These are phyloP conservation scores for Branchellion lobata DNA, from an alignment of 2,888 invertebrate genomes.

Conservation along the genomic window DNA sequence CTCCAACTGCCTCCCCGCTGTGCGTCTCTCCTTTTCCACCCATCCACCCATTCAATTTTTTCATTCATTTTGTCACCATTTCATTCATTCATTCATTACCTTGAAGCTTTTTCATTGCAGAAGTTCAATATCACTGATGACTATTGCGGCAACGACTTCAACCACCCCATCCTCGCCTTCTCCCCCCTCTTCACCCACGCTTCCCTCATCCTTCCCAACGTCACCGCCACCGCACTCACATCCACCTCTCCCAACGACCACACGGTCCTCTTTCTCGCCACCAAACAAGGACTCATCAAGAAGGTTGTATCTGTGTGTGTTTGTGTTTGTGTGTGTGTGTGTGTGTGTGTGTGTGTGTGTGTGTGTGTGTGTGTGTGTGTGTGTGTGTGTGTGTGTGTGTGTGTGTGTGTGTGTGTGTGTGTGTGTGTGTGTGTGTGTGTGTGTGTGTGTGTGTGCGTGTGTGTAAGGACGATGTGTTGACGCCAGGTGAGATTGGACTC, in stretches of 20 bases:
- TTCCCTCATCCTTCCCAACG: constrained; percentile 5
- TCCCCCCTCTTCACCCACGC: constrained; percentile 27
- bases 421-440: constrained; percentile 3
- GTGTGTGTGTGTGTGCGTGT: not conserved
- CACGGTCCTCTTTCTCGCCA: constrained; percentile 44
- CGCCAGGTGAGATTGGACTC: constrained; percentile 30
- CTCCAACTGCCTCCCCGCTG: constrained; percentile 33
- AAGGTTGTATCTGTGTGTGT: constrained; percentile 35
- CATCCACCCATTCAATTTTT: not conserved
- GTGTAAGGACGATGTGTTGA: too few species aligned
- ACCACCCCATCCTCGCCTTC: constrained; percentile 40
- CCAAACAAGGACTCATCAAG: constrained; percentile 35
- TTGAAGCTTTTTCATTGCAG: constrained; percentile 3
- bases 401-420: too few species aligned
- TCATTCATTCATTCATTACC: not conserved
- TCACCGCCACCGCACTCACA: constrained; percentile 38
- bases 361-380: too few species aligned
- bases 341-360: too few species aligned
- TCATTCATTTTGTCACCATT: not conserved
- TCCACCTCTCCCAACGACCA: constrained; percentile 24
- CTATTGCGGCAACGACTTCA: constrained; percentile 45
- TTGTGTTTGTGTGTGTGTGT: too few species aligned
- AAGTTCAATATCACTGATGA: constrained; percentile 43
- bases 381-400: too few species aligned
- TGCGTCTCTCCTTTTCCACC: not conserved